These are phyloP conservation scores for Oreortyx pictus DNA, from an alignment of 2,797 vertebrate species.

Conservation along the genomic window DNA sequence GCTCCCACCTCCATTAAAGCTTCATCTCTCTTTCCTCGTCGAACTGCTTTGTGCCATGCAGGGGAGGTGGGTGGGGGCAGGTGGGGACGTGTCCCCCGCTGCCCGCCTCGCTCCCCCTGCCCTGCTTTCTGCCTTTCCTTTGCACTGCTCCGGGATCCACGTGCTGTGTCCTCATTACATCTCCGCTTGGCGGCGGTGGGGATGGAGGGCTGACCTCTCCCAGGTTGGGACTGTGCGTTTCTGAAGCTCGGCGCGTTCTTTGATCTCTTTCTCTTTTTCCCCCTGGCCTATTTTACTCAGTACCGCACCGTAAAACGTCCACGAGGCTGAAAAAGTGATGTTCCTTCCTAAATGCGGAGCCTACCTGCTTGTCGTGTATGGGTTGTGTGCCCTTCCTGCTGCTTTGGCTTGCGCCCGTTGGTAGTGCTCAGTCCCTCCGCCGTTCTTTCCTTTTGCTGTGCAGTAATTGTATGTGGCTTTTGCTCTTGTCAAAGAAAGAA, in stretches of 20 bases:
- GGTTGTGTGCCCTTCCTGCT: not conserved
- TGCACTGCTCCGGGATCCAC: accelerated
- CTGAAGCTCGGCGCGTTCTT: accelerated
- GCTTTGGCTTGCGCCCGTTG: not conserved
- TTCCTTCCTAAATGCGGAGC: not conserved
- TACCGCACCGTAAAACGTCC: accelerated
- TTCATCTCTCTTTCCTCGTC: not conserved
- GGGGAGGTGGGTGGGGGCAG: not conserved
- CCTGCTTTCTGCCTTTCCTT: not conserved
- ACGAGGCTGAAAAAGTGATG: accelerated
- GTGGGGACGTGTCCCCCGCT: accelerated
- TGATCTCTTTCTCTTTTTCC: not conserved
- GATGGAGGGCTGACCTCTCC: not conserved
- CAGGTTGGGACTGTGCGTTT: accelerated
- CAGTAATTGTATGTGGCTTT: not conserved
- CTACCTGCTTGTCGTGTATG: accelerated
- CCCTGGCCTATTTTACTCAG: not conserved
- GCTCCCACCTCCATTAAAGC: not conserved
- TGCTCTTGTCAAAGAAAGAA: not conserved
- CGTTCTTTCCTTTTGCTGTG: not conserved
- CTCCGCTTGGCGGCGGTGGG: not conserved
- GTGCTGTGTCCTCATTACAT: accelerated
- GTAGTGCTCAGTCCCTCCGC: not conserved
- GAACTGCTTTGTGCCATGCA: not conserved
- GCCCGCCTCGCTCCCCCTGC: not conserved